phyloP scores from a whole-genome alignment of 2,797 vertebrate species.

The Onychomys leucogaster region DNA sequence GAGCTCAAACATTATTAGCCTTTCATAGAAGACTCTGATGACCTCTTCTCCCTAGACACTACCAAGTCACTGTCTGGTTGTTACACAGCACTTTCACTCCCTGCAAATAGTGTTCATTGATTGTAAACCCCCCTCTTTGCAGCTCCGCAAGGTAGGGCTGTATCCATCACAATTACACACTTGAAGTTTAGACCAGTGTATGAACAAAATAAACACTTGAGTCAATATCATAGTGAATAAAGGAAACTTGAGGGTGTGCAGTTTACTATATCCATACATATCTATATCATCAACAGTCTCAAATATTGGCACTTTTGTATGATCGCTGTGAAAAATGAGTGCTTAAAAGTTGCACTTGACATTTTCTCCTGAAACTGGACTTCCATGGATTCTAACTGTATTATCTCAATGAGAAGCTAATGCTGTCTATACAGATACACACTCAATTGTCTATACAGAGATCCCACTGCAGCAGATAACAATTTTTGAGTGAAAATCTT shows the following conservation, averaged over 20 bases:
- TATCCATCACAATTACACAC: not conserved
- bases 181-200: not conserved
- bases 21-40: not conserved
- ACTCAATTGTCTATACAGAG: not conserved
- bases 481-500: conserved; percentile 30
- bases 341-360: not conserved
- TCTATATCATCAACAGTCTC: not conserved
- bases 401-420: not conserved
- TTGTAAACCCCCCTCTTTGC: not conserved
- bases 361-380: not conserved
- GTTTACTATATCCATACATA: not conserved
- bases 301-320: not conserved
- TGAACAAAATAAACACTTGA: not conserved
- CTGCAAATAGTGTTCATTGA: not conserved
- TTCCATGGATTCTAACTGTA: not conserved
- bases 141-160: not conserved
- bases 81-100: not conserved
- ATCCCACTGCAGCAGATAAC: conserved; percentile 6
- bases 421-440: conserved; percentile 1
- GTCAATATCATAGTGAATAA: not conserved
- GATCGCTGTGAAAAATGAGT: conserved; percentile 12
- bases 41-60: not conserved
- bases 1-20: not conserved
- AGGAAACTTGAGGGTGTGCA: not conserved
- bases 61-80: not conserved